phyloP scores from a whole-genome alignment of 1,140 invertebrate genomes.

The Saccostrea cuccullata region DNA sequence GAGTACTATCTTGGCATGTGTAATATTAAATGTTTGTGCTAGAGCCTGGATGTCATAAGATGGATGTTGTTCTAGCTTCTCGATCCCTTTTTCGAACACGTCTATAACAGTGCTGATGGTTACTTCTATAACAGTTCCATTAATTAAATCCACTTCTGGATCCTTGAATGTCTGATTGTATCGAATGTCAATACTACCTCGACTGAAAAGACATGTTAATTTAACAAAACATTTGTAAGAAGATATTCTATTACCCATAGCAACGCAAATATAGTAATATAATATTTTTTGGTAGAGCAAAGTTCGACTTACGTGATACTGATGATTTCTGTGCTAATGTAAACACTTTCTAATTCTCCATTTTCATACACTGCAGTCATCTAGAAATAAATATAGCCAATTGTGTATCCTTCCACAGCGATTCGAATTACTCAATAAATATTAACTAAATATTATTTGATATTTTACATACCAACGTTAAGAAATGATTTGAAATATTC shows the following conservation, averaged over 20 bases:
- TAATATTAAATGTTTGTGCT: not conserved
- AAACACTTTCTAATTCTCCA: not conserved
- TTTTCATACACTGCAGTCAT: not conserved
- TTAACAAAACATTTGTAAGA: not conserved
- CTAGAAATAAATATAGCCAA: not conserved
- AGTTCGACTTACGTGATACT: not conserved
- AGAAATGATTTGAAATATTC: not conserved
- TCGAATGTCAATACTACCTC: not conserved
- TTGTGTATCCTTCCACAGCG: not conserved
- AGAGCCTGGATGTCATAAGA: not conserved
- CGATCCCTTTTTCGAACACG: not conserved
- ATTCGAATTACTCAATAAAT: not conserved
- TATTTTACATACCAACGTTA: not conserved
- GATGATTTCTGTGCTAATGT: not conserved
- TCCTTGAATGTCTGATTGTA: not conserved
- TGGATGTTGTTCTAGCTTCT: not conserved
- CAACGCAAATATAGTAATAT: not conserved
- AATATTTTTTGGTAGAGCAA: not conserved
- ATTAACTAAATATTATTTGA: not conserved
- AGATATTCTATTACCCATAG: too few species aligned
- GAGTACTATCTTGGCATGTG: conserved; percentile 4
- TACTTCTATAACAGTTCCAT: not conserved
- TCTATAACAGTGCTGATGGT: not conserved
- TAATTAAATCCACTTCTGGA: not conserved
- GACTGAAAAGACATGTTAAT: not conserved